These are phyloP conservation scores for Melinopterus prodromus DNA, from an alignment of 2,888 invertebrate species.

Conservation along the genomic window DNA sequence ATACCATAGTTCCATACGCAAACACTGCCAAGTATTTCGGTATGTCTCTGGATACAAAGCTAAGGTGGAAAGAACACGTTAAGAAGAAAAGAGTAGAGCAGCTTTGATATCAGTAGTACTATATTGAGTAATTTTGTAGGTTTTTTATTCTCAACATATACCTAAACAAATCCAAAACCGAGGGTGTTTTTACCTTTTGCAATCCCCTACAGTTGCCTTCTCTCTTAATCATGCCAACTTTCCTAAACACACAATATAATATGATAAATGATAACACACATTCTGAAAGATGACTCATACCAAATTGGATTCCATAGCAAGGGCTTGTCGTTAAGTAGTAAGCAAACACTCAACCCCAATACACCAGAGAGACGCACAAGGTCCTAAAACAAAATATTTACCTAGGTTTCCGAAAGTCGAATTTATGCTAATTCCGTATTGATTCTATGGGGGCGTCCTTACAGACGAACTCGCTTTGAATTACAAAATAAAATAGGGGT, in stretches of 20 bases:
- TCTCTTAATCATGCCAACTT: too few species aligned
- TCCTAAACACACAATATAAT: not conserved
- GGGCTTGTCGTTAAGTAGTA: not conserved
- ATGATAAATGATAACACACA: not conserved
- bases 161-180: too few species aligned
- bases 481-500: slow-evolving; percentile 38
- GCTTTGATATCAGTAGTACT: too few species aligned
- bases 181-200: too few species aligned
- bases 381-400: slow-evolving; percentile 14
- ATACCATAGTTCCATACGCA: too few species aligned
- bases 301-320: not conserved
- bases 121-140: too few species aligned
- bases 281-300: not conserved
- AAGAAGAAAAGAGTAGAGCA: too few species aligned
- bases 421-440: slow-evolving; percentile 37
- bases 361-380: slow-evolving; percentile 8
- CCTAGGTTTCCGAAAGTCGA: slow-evolving; percentile 26
- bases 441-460: slow-evolving; percentile 28
- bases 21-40: too few species aligned
- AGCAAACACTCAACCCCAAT: slow-evolving; percentile 6
- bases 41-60: too few species aligned
- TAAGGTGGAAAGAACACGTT: too few species aligned
- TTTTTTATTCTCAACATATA: too few species aligned
- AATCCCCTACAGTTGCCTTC: too few species aligned
- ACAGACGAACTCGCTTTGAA: slow-evolving; percentile 35